These are phyloP conservation scores for Glandiceps talaboti DNA, from an alignment of 53 echinoderm and acorn worm genomes.

Conservation along the genomic window DNA sequence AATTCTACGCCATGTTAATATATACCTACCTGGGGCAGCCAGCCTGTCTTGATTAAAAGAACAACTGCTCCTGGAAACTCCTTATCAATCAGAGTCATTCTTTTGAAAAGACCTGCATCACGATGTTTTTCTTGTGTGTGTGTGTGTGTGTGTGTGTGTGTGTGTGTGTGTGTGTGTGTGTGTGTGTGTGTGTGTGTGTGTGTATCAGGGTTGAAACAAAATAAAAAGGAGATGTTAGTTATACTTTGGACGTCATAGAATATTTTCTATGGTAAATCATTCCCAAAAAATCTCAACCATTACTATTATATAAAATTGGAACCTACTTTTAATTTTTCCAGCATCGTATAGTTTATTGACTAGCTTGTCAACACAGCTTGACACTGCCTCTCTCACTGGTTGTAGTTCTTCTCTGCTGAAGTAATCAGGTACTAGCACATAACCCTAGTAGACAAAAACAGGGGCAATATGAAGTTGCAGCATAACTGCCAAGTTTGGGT, in stretches of 20 bases:
- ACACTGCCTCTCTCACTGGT: conserved; percentile 47
- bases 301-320: too few relatives aligned
- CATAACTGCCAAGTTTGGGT: too few relatives aligned
- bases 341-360: conserved; percentile 53
- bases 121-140: conserved; percentile 52
- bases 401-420: conserved; percentile 50
- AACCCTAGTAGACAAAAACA: conserved; percentile 33
- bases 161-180: too few relatives aligned
- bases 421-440: conserved; percentile 41
- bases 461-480: not conserved
- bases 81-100: conserved; percentile 46
- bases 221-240: too few relatives aligned
- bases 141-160: too few relatives aligned
- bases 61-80: conserved; percentile 56
- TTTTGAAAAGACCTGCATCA: conserved; percentile 37
- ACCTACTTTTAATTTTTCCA: conserved; percentile 66
- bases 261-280: too few relatives aligned
- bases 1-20: too few relatives aligned
- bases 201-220: too few relatives aligned
- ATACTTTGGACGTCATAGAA: too few relatives aligned
- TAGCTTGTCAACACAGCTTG: conserved; percentile 19
- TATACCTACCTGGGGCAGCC: conserved; percentile 51
- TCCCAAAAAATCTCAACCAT: too few relatives aligned
- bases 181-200: too few relatives aligned
- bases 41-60: conserved; percentile 36